Conservation (phyloP, 2,888 invertebrate genomes). For the Acrocera orbiculus region DNA sequence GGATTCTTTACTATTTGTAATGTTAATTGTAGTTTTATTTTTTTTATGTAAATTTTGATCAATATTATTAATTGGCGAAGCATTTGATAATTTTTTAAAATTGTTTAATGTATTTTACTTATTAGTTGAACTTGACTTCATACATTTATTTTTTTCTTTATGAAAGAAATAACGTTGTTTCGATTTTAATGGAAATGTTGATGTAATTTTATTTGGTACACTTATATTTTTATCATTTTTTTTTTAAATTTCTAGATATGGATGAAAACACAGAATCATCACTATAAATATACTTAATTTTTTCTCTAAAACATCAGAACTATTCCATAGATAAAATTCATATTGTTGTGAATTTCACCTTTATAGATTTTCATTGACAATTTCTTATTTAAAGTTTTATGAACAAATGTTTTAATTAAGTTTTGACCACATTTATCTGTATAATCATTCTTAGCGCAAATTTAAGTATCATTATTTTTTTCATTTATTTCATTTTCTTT, state of each 20-base stretch:
- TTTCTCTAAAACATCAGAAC: slow-evolving; percentile 12
- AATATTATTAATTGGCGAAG: not conserved
- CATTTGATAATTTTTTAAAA: slow-evolving; percentile 9
- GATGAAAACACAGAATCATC: slow-evolving; percentile 15
- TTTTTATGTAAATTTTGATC: slow-evolving; percentile 1
- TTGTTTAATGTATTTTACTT: slow-evolving; percentile 12
- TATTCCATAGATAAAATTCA: slow-evolving; percentile 11
- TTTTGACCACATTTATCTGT: slow-evolving; percentile 1
- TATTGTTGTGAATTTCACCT: too few relatives aligned
- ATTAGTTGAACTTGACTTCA: slow-evolving; percentile 5
- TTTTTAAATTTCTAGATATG: too few relatives aligned
- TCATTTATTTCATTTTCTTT: slow-evolving; percentile 10
- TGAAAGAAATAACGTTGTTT: slow-evolving; percentile 11
- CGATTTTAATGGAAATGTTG: slow-evolving; percentile 12
- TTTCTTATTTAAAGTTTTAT: slow-evolving; percentile 12
- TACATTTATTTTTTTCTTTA: slow-evolving; percentile 7
- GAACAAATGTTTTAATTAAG: slow-evolving; percentile 13
- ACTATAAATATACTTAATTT: slow-evolving; percentile 17
- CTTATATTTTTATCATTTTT: too few relatives aligned
- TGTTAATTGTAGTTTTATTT: not conserved
- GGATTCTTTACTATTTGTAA: not conserved
- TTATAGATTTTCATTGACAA: slow-evolving; percentile 5
- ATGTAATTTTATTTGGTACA: too few relatives aligned
- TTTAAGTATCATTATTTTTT: slow-evolving; percentile 5
- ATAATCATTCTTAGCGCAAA: slow-evolving; percentile 5